Percentiles rank a stretch among this genome's conserved stretches.
Conservation (phyloP, 2,888 invertebrate species). For the Gari tellinella region DNA sequence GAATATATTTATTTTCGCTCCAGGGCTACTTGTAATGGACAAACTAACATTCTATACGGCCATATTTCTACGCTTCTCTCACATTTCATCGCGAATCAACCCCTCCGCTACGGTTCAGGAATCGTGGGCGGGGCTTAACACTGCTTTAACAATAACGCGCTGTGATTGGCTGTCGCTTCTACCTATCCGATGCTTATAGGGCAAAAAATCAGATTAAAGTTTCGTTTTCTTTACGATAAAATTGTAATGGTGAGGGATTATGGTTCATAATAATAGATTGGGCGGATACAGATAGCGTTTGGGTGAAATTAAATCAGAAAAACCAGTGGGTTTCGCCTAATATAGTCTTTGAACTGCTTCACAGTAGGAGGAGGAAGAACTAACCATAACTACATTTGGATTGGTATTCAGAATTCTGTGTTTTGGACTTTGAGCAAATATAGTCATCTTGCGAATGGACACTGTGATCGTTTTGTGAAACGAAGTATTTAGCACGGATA, state of each 20-base stretch:
- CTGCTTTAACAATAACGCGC: conserved; percentile 33
- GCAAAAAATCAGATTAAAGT: conserved; percentile 52
- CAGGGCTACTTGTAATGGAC: conserved; percentile 2
- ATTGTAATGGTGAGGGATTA: conserved; percentile 51
- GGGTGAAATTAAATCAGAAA: conserved; percentile 52
- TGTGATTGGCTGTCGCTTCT: conserved; percentile 34
- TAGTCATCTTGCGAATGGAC: no score
- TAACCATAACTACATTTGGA: no score
- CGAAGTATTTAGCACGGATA: no score
- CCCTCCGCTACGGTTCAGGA: conserved; percentile 9
- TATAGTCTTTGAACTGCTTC: conserved; percentile 2
- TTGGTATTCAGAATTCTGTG: no score
- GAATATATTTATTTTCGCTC: conserved; percentile 13
- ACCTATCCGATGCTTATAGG: conserved; percentile 40
- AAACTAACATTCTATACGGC: no score
- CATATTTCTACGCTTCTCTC: no score
- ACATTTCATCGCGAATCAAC: no score
- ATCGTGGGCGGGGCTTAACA: conserved; percentile 35
- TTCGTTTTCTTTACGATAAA: conserved; percentile 44
- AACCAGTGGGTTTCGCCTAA: conserved; percentile 1
- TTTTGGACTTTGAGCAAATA: no score
- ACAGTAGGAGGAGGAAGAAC: not conserved
- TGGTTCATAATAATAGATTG: conserved; percentile 43
- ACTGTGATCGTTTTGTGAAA: no score
- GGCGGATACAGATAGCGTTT: conserved; percentile 53